Conservation (phyloP, 2,888 invertebrate species). For the Rhaphigaster nebulosa region DNA sequence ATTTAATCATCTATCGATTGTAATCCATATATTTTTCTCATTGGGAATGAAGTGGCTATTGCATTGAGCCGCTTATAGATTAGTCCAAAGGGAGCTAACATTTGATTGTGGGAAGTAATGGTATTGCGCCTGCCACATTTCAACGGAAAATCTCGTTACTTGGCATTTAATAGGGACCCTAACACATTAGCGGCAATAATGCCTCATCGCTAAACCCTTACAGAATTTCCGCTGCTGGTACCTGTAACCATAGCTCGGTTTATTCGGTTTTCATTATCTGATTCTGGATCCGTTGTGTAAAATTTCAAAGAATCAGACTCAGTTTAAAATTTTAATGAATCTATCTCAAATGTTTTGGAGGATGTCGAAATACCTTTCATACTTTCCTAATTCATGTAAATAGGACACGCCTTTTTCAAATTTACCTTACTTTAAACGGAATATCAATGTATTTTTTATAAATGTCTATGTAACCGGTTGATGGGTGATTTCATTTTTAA, state of each 20-base stretch:
- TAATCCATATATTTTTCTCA: too few species aligned
- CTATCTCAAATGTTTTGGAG: too few species aligned
- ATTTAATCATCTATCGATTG: too few species aligned
- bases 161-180: slow-evolving; percentile 23
- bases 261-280: neutral
- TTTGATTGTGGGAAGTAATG: slow-evolving; percentile 10
- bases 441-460: too few species aligned
- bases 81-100: neutral
- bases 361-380: too few species aligned
- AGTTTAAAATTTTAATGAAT: neutral
- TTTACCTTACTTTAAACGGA: too few species aligned
- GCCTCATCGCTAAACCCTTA: neutral
- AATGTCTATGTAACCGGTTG: too few species aligned
- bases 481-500: too few species aligned
- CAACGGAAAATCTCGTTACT: slow-evolving; percentile 29
- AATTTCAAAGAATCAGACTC: neutral
- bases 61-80: neutral
- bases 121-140: neutral
- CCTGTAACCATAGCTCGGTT: neutral
- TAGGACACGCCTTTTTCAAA: too few species aligned
- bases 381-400: too few species aligned
- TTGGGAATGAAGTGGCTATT: neutral
- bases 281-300: neutral
- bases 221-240: neutral
- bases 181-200: slow-evolving; percentile 47